Evolutionary conservation across 1,140 invertebrate genomes (phyloP), one percentile per base, ranked within the genome.

Genomic region (Sarcophaga peregrina): DNA sequence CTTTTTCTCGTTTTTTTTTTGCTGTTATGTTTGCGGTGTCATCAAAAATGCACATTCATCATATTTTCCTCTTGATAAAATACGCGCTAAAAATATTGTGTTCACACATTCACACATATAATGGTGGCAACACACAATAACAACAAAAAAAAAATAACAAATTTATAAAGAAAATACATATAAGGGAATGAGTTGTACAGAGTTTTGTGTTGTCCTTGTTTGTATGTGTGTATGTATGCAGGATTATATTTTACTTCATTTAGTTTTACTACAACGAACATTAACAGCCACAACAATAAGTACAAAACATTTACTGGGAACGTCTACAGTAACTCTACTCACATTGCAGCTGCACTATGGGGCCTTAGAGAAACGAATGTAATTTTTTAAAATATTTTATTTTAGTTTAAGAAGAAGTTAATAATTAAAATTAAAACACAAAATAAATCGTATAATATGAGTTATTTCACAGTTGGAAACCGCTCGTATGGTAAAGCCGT

Each of bases 11-110:
- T 58, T 11, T 74, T 17, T 11, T 47, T 47, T 37, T 75, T 17
- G 11, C 15, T 20, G 46, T 78, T 78, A 47, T 78, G 47, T 48
- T 25, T 78, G 75, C 75, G 75, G 75, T 78, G 75, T 78, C 75
- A 25, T 78, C 75, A 78, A 78, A 78, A 78, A 78, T 78, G 75
- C 75, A 78, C 75, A 78, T 78, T 78, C 75, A 78, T 78, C 75
- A 78, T 78, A 52, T 78, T 78, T 78, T 78, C 75, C 48, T 50
- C 75, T 78, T 52, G 75, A 78, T 78, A 78, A 78, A 78, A 78
- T 78, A 78, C 75, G 62, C 17, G 48, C 9, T 48, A 50, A 78
- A 58, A 68, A 68, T 68, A 68, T 78, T 78, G 48, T 50, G 47
- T 47, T 76, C 46, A 25, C 37, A 72, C 62, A 25, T 25, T 25